Evolutionary conservation across 2,113 vertebrate species (phyloP).

Genomic region (Pomatostomus ruficeps): DNA sequence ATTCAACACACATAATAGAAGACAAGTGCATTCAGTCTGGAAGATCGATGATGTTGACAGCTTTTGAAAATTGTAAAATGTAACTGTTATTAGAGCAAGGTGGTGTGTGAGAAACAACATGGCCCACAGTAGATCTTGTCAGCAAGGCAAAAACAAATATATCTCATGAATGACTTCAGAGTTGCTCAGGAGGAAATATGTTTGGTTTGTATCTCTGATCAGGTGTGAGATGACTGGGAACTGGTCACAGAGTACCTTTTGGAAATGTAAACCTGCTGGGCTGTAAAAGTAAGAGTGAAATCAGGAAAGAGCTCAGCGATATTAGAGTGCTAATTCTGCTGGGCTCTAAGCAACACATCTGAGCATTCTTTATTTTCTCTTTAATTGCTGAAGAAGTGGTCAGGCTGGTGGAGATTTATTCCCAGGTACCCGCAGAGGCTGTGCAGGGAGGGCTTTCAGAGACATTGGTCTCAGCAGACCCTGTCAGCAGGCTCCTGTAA

Average conservation of each 20-base stretch:
- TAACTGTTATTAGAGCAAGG: conserved; percentile 13
- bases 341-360: background rate
- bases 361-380: background rate
- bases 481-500: background rate
- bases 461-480: background rate
- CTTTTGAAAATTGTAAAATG: conserved; percentile 15
- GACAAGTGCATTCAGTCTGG: background rate
- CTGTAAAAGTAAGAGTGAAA: background rate
- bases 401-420: background rate
- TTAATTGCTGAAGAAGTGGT: background rate
- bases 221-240: background rate
- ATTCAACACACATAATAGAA: background rate
- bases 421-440: background rate
- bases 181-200: background rate
- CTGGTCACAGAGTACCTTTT: background rate
- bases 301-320: background rate
- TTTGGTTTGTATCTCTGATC: background rate
- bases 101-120: background rate
- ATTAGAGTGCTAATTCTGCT: background rate
- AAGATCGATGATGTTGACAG: conserved; percentile 19
- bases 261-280: background rate
- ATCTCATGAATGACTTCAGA: background rate
- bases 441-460: background rate
- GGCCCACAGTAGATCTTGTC: background rate
- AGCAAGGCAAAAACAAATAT: background rate